Percentiles rank a stretch among this genome's conserved stretches.
These are phyloP conservation scores for Manis javanica DNA, from an alignment of 2,797 vertebrate species.

Conservation along the genomic window DNA sequence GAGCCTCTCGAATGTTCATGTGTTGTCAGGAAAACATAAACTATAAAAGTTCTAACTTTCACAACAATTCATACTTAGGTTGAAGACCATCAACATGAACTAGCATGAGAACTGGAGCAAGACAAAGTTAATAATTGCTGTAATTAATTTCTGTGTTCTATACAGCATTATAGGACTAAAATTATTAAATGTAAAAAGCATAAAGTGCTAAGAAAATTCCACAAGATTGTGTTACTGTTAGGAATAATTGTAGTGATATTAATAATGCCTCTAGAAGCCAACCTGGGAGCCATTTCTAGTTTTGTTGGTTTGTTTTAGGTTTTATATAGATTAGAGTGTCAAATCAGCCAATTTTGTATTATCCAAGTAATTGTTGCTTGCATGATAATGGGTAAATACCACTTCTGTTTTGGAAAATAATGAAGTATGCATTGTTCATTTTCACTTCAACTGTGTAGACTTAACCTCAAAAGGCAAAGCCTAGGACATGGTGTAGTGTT, in stretches of 20 bases:
- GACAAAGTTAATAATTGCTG: not conserved
- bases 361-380: slow-evolving; percentile 25
- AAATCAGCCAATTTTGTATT: not conserved
- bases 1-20: not conserved
- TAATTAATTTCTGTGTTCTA: not conserved
- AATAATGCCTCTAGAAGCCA: not conserved
- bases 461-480: not conserved
- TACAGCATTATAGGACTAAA: not conserved
- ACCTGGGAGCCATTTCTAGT: not conserved
- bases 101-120: not conserved
- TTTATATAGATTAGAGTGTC: not conserved
- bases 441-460: not conserved
- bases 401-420: not conserved
- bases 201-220: not conserved
- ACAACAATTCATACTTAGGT: not conserved
- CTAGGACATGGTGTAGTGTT: not conserved
- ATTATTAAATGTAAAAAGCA: not conserved
- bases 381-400: not conserved
- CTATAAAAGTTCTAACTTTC: not conserved
- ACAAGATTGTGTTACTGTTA: not conserved
- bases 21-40: not conserved
- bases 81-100: not conserved
- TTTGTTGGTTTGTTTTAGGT: not conserved
- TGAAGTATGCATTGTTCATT: slow-evolving; percentile 7
- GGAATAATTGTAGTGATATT: not conserved